Evolutionary conservation across 1,140 invertebrate genomes (phyloP).

Genomic region (Panulirus ornatus): DNA sequence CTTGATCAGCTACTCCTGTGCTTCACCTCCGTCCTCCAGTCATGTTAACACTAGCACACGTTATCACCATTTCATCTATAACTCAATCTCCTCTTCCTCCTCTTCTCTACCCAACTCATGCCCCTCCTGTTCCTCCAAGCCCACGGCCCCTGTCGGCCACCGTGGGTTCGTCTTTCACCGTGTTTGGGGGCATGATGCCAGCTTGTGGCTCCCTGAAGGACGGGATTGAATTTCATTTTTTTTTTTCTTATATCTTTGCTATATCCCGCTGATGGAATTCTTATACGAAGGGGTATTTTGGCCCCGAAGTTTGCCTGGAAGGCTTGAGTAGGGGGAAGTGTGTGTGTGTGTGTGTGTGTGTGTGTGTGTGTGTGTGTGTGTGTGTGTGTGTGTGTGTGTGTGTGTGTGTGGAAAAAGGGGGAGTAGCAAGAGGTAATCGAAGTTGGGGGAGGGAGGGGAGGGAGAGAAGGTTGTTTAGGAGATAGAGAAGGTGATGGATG

Average conservation of each 20-base stretch:
- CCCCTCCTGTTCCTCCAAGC: background rate
- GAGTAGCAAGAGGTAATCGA: too few species aligned
- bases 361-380: conserved; percentile 3
- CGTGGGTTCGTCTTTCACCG: background rate
- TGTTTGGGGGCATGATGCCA: background rate
- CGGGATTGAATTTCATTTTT: conserved; percentile 1
- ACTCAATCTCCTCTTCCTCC: background rate
- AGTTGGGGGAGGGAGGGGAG: background rate
- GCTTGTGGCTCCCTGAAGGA: background rate
- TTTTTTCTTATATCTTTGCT: background rate
- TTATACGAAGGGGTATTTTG: too few species aligned
- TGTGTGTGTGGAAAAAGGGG: background rate
- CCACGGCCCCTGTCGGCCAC: background rate
- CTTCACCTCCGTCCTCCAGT: too few species aligned
- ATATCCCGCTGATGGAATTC: background rate
- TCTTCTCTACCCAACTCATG: background rate
- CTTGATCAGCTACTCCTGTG: too few species aligned
- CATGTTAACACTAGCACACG: background rate
- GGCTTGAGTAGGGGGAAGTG: background rate
- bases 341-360: background rate
- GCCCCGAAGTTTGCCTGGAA: too few species aligned
- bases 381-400: conserved; percentile 3
- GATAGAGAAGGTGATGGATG: too few species aligned
- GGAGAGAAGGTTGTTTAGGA: too few species aligned
- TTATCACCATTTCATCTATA: background rate